A percentile compares a stretch with the other conserved stretches of the same genome.
Evolutionary conservation across 2,113 vertebrate species (phyloP).

Genomic region (Martes martes): DNA sequence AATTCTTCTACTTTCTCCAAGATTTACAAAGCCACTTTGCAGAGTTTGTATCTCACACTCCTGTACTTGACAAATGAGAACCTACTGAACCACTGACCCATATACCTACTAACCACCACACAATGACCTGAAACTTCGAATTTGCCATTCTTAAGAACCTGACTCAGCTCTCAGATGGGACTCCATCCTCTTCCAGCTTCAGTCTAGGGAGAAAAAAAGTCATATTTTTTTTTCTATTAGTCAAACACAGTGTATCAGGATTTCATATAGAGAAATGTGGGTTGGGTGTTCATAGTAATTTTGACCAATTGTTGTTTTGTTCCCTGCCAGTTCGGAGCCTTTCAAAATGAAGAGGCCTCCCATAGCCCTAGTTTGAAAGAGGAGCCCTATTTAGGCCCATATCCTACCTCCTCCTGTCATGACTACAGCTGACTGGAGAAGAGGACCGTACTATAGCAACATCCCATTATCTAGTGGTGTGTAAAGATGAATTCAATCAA

Average conservation of each 20-base stretch:
- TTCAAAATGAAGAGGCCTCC: not conserved
- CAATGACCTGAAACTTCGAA: not conserved
- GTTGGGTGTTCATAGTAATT: not conserved
- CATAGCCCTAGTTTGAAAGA: not conserved
- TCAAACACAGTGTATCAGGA: not conserved
- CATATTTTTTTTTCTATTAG: not conserved
- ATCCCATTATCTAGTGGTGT: not conserved
- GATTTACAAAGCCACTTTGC: not conserved
- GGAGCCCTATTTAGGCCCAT: not conserved
- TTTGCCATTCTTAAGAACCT: not conserved
- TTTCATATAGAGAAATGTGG: not conserved
- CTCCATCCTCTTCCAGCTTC: not conserved
- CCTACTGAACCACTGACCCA: not conserved
- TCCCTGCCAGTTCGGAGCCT: not conserved
- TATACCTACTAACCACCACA: not conserved
- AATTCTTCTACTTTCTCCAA: not conserved
- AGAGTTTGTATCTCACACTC: not conserved
- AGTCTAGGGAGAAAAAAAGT: not conserved
- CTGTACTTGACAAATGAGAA: not conserved
- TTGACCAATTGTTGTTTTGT: not conserved
- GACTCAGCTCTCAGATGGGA: not conserved
- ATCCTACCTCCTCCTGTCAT: not conserved
- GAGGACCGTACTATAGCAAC: not conserved
- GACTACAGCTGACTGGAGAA: not conserved
- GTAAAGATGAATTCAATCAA: not conserved